Evolutionary conservation across 1,140 invertebrate species (phyloP), one percentile per base, ranked within the genome.

Genomic region (Cherax quadricarinatus): DNA sequence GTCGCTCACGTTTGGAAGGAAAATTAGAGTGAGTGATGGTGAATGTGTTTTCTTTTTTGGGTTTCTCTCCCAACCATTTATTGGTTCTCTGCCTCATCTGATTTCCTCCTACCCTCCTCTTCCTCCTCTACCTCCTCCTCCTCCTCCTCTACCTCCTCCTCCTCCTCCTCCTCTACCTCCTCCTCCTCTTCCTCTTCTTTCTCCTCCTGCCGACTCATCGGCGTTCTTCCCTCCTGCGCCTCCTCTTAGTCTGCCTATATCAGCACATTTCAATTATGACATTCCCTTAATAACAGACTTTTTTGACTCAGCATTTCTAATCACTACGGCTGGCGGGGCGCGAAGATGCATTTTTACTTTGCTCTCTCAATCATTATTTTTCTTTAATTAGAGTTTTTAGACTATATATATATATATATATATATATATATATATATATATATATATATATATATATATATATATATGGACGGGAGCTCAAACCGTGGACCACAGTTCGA

Each of bases 201-300:
- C 41, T 49, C 49, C 80, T 49, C 24, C 62, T 75, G 62, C 85
- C 48, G 62, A 16, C 10, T 51, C 85, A 18, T 53, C 80, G 9
- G 41, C n/a, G 14, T 53, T 48, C 51, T 16, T 30, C 81, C 49
- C 86, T 57, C 41, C n/a, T 18, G 18, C 4, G 7, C 49, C 12
- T 70, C 81, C 86, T 49, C 86, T 57, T 80, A 79, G 73, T 12
- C 88, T 75, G 80, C 88, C 70, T 89, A 82, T 84, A 82, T 78
- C 62, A 83, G 80, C 88, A 89, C 88, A 89, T 89, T 89, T 89
- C 88, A 89, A 83, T 89, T 89, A 89, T 84, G 62, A 89, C 88
- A 83, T 84, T 79, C 88, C 82, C 88, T 89, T 89, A 83, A 89
- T 89, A 84, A 83, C 81, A 60, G 41, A 83, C 84, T 41, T 89